Evolutionary conservation across 2,113 vertebrate species (phyloP), one percentile per base, ranked within the genome.

Genomic region (Saimiri boliviensis): DNA sequence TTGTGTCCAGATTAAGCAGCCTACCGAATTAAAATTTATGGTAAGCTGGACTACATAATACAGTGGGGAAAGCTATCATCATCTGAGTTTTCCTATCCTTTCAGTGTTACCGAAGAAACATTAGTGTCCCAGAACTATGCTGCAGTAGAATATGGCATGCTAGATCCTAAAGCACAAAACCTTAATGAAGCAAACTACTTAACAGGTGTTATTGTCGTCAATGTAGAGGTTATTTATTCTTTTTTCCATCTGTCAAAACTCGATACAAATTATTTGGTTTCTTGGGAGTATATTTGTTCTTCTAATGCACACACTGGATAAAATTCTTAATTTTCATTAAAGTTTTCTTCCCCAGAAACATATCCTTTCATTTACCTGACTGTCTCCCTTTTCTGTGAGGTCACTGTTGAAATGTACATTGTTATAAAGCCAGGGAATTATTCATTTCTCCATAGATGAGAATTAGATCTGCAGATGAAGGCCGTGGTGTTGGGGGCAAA

Each of bases 171-270:
- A 56, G 81, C 82, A 56, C 71, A 84, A n/a, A 91, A 32, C 27
- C 90, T 85, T 83, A 80, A 37, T 40, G 77, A 89, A 95, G 27
- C 8, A 58, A 95, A 13, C 20, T 25, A 47, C 68, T 21, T 82
- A 82, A 80, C 45, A 93, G 52, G 3, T 93, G n/a, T 63, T 76
- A 54, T 12, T 71, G 37, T 74, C n/a, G 91, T 45, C 82, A 76
- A 32, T n/a, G 12, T 27, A 54, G 8, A 3, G 32, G 27, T 42
- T 68, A 82, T 88, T 86, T 91, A 83, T 92, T 89, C 77, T 83
- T 90, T 93, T 71, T 79, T 45, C 40, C 14, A 80, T 37, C 25
- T 89, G 40, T 81, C 32, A 93, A 35, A 95, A 95, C 92, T 92
- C 47, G 76, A n/a, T 45, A 80, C 80, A 14, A 86, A 80, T 71